A percentile compares a stretch with the other conserved stretches of the same genome.
These are phyloP conservation scores for Zaprionus ghesquierei DNA, from an alignment of 1,140 invertebrate genomes.

Conservation along the genomic window DNA sequence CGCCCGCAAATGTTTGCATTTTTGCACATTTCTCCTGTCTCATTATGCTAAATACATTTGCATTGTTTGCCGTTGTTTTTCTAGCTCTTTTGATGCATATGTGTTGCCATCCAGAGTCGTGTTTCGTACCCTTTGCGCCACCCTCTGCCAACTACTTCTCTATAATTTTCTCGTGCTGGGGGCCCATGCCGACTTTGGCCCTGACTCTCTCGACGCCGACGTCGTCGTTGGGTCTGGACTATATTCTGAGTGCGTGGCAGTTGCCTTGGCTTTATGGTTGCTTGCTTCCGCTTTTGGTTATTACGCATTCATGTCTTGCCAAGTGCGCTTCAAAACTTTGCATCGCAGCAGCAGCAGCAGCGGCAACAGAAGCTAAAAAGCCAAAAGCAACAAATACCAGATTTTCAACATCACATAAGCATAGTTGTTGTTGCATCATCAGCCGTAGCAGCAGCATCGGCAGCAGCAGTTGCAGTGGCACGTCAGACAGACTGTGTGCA, in stretches of 20 bases:
- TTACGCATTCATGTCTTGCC: constrained; percentile 79
- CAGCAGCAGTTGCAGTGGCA: constrained; percentile 23
- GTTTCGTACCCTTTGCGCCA: background rate
- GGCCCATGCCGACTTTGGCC: background rate
- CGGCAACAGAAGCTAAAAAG: constrained; percentile 49
- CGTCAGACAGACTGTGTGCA: constrained; percentile 40
- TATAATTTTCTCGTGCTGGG: background rate
- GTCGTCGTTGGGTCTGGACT: constrained; percentile 12
- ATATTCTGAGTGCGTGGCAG: constrained; percentile 25
- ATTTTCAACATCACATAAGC: constrained; percentile 57
- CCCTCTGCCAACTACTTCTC: background rate
- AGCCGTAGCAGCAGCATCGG: background rate
- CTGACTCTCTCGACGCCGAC: background rate
- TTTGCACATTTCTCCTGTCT: constrained; percentile 80
- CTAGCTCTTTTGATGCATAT: constrained; percentile 80
- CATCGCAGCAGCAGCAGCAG: constrained; percentile 10
- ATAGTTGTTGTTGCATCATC: constrained; percentile 28
- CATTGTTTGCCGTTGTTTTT: constrained; percentile 80
- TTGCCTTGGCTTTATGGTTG: constrained; percentile 73
- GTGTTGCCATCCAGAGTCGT: constrained; percentile 44
- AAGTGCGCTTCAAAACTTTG: constrained; percentile 77
- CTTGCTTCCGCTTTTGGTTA: constrained; percentile 79
- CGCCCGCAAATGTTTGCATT: constrained; percentile 77
- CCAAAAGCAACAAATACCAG: constrained; percentile 75
- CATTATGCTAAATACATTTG: constrained; percentile 81